Conservation (phyloP, 2,888 invertebrate species). For the Leucoptera coffeella region DNA sequence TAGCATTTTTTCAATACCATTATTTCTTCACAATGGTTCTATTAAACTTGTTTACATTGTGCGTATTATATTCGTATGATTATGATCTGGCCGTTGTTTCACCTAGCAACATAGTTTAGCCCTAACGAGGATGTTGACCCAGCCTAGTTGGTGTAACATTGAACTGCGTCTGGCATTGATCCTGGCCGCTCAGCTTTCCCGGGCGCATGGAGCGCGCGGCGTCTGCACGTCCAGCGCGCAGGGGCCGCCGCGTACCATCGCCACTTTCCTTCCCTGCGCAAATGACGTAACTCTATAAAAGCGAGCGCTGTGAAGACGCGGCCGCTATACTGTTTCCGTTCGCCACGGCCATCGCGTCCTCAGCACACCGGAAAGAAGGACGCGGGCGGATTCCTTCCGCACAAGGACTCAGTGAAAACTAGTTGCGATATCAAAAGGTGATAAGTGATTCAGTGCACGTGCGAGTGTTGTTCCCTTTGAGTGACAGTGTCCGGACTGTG, state of each 20-base stretch:
- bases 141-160: too few relatives aligned
- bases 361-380: conserved; percentile 28
- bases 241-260: conserved; percentile 26
- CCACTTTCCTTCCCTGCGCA: conserved; percentile 49
- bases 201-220: conserved; percentile 6
- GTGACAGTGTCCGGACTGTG: conserved; percentile 9
- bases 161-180: too few relatives aligned
- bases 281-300: conserved; percentile 55
- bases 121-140: too few relatives aligned
- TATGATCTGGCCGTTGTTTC: too few relatives aligned
- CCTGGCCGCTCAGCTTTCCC: too few relatives aligned
- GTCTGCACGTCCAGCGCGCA: conserved; percentile 22
- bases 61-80: too few relatives aligned
- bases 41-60: too few relatives aligned
- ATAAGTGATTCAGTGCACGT: conserved; percentile 25
- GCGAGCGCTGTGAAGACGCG: conserved; percentile 44
- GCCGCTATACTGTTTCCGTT: conserved; percentile 51
- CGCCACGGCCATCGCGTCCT: conserved; percentile 44
- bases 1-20: too few relatives aligned
- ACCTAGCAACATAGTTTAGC: too few relatives aligned
- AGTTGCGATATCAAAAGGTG: conserved; percentile 17
- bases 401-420: conserved; percentile 35
- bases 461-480: conserved; percentile 19
- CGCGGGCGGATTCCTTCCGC: conserved; percentile 48
- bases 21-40: too few relatives aligned